These are phyloP conservation scores for Oncopeltus fasciatus DNA, from an alignment of 1,140 invertebrate species.

Conservation along the genomic window DNA sequence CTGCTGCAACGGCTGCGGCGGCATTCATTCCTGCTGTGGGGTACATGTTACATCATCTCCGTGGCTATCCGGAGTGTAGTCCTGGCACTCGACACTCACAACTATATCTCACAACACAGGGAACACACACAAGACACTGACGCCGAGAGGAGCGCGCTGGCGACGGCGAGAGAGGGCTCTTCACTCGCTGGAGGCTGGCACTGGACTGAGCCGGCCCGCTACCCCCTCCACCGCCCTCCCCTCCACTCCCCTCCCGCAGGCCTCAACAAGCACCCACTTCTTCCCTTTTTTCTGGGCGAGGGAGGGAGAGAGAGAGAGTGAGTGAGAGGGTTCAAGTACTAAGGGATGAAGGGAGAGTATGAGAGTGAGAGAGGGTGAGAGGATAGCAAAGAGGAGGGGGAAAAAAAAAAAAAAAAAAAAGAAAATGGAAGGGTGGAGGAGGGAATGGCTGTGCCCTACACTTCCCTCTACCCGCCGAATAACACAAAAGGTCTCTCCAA, in stretches of 20 bases:
- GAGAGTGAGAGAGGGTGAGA: too few relatives aligned
- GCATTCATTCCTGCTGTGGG: constrained; percentile 26
- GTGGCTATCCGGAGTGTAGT: background rate
- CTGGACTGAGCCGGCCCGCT: background rate
- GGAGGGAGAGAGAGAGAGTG: too few relatives aligned
- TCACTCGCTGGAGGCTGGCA: constrained; percentile 8
- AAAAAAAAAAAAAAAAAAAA: constrained; percentile 11
- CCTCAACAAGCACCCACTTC: constrained; percentile 17
- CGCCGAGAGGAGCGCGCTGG: background rate
- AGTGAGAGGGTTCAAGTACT: too few relatives aligned
- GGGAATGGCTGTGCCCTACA: constrained; percentile 18
- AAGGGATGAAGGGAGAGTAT: too few relatives aligned
- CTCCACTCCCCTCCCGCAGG: background rate
- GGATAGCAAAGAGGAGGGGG: too few relatives aligned
- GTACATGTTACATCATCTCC: constrained; percentile 25
- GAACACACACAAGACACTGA: constrained; percentile 3
- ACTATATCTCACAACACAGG: constrained; percentile 4
- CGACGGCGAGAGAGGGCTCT: background rate
- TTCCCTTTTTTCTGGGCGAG: too few relatives aligned
- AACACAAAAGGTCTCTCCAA: constrained; percentile 8
- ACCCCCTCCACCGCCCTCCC: background rate
- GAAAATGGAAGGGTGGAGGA: constrained; percentile 24
- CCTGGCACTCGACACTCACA: background rate
- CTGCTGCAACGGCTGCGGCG: constrained; percentile 27
- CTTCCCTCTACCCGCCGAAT: constrained; percentile 15